These are phyloP conservation scores for Hymenochirus boettgeri DNA, from an alignment of 2,113 vertebrate genomes.

Conservation along the genomic window DNA sequence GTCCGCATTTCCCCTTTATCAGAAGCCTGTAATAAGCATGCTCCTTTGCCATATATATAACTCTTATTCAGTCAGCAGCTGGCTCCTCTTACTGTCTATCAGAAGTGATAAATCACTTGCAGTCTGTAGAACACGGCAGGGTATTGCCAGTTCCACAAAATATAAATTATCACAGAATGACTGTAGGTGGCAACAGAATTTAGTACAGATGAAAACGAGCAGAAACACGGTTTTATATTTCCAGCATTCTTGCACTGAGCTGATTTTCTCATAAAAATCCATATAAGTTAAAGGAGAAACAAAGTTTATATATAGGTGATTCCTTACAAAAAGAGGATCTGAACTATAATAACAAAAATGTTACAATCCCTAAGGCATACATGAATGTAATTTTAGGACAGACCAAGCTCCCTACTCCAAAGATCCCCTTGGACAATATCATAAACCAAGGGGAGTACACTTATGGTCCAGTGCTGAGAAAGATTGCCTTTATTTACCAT, in stretches of 20 bases:
- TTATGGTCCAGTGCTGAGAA: no score
- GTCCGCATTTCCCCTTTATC: background rate
- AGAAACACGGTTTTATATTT: background rate
- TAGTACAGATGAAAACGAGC: slow-evolving; percentile 9
- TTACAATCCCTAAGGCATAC: no score
- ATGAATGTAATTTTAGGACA: no score
- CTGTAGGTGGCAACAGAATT: slow-evolving; percentile 52
- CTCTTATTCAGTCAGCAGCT: background rate
- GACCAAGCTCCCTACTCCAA: no score
- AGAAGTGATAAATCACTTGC: fast-evolving
- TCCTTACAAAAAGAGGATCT: no score
- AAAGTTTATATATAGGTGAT: no score
- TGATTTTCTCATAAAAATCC: no score
- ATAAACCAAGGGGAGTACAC: no score
- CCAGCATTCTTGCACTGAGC: background rate
- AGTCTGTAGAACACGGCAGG: background rate
- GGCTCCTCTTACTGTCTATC: background rate
- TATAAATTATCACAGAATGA: slow-evolving; percentile 7
- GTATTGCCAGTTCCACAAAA: background rate
- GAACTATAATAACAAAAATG: no score
- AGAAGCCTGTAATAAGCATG: background rate
- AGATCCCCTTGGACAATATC: no score
- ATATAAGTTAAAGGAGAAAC: no score
- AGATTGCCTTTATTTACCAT: no score
- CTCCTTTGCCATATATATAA: slow-evolving; percentile 14